phyloP scores from a whole-genome alignment of 1,140 invertebrate species.

The Neuroterus valhalla region DNA sequence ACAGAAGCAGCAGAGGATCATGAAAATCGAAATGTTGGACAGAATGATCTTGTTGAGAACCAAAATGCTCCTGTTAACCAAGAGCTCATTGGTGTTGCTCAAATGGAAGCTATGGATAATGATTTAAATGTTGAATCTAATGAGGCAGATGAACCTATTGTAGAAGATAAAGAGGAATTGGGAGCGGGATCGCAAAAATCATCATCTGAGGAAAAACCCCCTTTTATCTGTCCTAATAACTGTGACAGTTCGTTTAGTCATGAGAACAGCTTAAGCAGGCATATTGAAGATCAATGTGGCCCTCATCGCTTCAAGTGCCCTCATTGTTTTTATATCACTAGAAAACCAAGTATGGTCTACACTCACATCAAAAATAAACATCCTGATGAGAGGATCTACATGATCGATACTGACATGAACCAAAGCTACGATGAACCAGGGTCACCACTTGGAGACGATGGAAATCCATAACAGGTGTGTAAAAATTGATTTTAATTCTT shows the following conservation, averaged over 20 bases:
- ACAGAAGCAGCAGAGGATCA: background rate
- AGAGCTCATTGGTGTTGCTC: background rate
- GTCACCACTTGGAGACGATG: background rate
- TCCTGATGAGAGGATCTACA: conserved; percentile 46
- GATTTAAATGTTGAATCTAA: background rate
- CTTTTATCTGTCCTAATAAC: conserved; percentile 18
- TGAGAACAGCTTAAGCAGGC: conserved; percentile 50
- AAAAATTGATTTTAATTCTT: background rate
- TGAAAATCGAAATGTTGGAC: background rate
- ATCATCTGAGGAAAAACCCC: background rate
- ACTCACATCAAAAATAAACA: conserved; percentile 52
- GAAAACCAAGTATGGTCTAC: conserved; percentile 58
- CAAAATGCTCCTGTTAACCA: background rate
- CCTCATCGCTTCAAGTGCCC: conserved; percentile 75
- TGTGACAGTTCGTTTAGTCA: conserved; percentile 49
- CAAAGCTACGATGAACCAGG: conserved; percentile 16
- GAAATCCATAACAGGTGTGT: conserved; percentile 13
- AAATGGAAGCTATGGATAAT: background rate
- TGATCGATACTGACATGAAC: conserved; percentile 40
- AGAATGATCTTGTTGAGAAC: background rate
- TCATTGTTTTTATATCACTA: conserved; percentile 64
- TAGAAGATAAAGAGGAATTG: conserved; percentile 1
- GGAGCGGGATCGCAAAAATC: background rate
- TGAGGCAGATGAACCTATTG: conserved; percentile 6
- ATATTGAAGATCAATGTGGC: conserved; percentile 73